phyloP scores from a whole-genome alignment of 2,888 invertebrate species.

The Diogma glabrata region DNA sequence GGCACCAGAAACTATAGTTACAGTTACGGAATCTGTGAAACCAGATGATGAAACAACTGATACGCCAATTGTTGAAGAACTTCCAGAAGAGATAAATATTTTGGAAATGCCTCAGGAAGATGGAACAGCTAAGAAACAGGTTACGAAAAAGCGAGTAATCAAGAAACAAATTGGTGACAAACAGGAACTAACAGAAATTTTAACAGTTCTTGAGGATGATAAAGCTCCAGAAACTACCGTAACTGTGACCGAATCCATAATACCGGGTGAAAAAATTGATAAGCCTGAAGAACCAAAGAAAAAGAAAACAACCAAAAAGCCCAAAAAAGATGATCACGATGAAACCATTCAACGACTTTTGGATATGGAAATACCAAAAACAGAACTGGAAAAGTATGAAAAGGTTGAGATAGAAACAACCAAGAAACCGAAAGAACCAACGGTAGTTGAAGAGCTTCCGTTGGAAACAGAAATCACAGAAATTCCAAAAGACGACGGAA shows the following conservation, averaged over 20 bases:
- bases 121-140: constrained; percentile 24
- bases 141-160: constrained; percentile 27
- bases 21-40: constrained; percentile 24
- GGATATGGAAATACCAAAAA: constrained; percentile 25
- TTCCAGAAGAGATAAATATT: constrained; percentile 30
- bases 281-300: constrained; percentile 23
- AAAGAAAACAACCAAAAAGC: constrained; percentile 25
- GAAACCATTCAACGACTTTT: constrained; percentile 23
- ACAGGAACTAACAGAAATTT: constrained; percentile 25
- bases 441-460: constrained; percentile 20
- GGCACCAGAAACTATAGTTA: constrained; percentile 28
- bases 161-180: constrained; percentile 28
- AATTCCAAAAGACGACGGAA: constrained; percentile 30
- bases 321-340: constrained; percentile 31
- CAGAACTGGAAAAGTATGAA: constrained; percentile 27
- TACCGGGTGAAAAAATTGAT: constrained; percentile 25
- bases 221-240: constrained; percentile 33
- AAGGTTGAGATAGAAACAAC: constrained; percentile 31
- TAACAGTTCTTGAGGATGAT: constrained; percentile 31
- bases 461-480: constrained; percentile 32
- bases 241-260: constrained; percentile 31
- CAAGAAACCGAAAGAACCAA: constrained; percentile 16
- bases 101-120: constrained; percentile 8
- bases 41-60: constrained; percentile 15
- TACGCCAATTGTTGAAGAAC: constrained; percentile 23